Evolutionary conservation across 2,888 invertebrate species (phyloP), one percentile per base, ranked within the genome.

Genomic region (Pasiphila rectangulata): DNA sequence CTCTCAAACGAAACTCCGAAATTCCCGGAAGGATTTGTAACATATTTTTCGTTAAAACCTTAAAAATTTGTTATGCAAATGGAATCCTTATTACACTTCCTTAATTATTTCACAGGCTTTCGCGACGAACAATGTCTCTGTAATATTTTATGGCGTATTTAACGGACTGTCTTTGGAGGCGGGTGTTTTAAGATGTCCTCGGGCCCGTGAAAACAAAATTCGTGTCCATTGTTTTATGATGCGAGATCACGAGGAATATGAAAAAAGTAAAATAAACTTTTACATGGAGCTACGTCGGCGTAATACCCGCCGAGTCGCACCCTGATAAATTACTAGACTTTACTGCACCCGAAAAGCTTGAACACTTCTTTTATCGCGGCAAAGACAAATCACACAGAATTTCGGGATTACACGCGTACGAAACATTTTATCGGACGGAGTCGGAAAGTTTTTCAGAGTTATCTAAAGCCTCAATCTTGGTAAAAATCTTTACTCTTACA

Each of bases 41-140:
- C 58, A 75, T 74, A 73, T 73, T 79, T 75, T 78, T 74, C 61
- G 59, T 40, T 51, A 54, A 60, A 64, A 67, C 69, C 71, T 70
- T 67, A 64, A 67, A 69, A 79, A 80, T 81, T 82, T 79, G 75
- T 77, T 79, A 82, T 82, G 79, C 76, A 80, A 83, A 83, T 79
- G 74, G 69, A 67, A 78, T 75, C 73, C 76, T 79, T 82, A 83
- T 80, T 81, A 82, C 79, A 77, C 75, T 79, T 74, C 76, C 75
- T 79, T 82, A 81, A 83, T 83, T 82, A 82, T 83, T 82, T 80
- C 75, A 67, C 72, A 75, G 69, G 70, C 75, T 74, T 77, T 69
- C 69, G 63, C 67, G 65, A 62, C 71, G 69, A 72, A 70, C 69
- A 69, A 77, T 75, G 73, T 67, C 75, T 58, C 65, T 63, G 75